Percentiles rank a stretch among this genome's conserved stretches.
Conservation (phyloP, 2,113 vertebrate genomes). For the Gopherus flavomarginatus region DNA sequence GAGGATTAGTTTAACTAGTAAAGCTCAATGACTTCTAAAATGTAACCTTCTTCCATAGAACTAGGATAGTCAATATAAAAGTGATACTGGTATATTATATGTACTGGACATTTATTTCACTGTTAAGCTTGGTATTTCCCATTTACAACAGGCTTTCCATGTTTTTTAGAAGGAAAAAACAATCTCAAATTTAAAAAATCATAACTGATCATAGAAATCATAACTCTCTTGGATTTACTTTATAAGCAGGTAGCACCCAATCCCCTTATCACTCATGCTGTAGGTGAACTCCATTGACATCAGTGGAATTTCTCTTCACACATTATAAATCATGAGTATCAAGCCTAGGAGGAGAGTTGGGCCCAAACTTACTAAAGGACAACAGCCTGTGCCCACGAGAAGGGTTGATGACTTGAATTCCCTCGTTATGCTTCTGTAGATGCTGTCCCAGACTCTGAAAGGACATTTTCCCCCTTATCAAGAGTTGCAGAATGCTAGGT, state of each 20-base stretch:
- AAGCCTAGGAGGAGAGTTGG: not conserved
- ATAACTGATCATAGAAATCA: not conserved
- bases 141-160: not conserved
- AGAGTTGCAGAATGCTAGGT: not conserved
- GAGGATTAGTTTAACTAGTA: not conserved
- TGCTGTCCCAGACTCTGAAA: not conserved
- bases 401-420: not conserved
- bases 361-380: not conserved
- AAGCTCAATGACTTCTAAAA: not conserved
- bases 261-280: not conserved
- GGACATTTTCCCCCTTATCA: not conserved
- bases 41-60: not conserved
- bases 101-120: not conserved
- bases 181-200: not conserved
- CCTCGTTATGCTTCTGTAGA: not conserved
- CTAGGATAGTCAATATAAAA: not conserved
- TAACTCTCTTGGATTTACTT: not conserved
- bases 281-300: not conserved
- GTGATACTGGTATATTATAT: not conserved
- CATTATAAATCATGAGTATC: not conserved
- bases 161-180: not conserved
- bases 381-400: fast-evolving
- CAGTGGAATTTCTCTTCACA: not conserved
- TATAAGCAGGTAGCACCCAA: not conserved
- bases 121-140: not conserved